These are phyloP conservation scores for Maccullochella peelii DNA, from an alignment of 2,113 vertebrate species.

Conservation along the genomic window DNA sequence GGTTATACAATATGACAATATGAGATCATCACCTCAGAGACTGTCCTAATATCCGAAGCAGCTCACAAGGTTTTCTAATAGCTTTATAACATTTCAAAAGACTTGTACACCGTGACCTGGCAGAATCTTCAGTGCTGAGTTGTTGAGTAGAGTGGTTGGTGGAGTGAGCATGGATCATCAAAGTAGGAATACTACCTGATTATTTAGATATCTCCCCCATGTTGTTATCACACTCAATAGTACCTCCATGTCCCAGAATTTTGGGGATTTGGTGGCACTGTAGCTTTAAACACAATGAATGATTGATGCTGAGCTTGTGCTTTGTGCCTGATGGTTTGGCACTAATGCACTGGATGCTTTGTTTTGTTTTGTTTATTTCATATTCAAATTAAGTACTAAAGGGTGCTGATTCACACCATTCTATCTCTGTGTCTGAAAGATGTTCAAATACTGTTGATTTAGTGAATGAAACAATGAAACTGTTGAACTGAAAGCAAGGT, in stretches of 20 bases:
- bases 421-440: neutral
- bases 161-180: neutral
- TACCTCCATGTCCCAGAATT: neutral
- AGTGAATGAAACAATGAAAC: conserved; percentile 10
- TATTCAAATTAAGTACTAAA: neutral
- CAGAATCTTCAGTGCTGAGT: neutral
- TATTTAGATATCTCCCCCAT: neutral
- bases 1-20: conserved; percentile 66
- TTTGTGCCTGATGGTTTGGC: neutral
- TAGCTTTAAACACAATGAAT: conserved; percentile 39
- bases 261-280: neutral
- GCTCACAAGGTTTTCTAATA: conserved; percentile 58
- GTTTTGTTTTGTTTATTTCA: neutral
- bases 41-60: conserved; percentile 53
- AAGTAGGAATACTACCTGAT: neutral
- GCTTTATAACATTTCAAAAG: conserved; percentile 42
- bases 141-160: neutral
- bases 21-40: conserved; percentile 70
- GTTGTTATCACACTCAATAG: neutral
- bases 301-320: conserved; percentile 17
- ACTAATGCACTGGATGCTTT: conserved; percentile 1
- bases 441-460: neutral
- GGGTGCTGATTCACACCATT: neutral
- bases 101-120: neutral
- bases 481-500: neutral